These are phyloP conservation scores for Zenarchopterus dispar DNA, from an alignment of 2,797 vertebrate genomes.

Conservation along the genomic window DNA sequence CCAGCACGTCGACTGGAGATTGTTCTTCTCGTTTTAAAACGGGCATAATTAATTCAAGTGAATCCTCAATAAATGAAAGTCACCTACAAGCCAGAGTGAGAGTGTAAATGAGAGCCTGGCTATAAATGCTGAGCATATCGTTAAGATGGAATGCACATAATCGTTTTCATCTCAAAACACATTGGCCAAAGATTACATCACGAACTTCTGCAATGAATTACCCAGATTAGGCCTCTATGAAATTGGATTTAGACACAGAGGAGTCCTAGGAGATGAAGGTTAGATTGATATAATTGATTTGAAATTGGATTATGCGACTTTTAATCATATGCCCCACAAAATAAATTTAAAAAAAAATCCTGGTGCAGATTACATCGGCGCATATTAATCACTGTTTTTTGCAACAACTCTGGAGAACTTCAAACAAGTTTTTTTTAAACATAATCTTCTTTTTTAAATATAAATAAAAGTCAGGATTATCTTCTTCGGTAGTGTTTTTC, in stretches of 20 bases:
- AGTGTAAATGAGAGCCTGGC: no score
- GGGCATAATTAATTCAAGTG: background rate
- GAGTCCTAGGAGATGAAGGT: constrained; percentile 74
- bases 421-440: no score
- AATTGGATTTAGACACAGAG: constrained; percentile 76
- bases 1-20: constrained; percentile 30
- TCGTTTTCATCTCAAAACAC: constrained; percentile 65
- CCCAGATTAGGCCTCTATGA: constrained; percentile 77
- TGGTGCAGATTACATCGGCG: constrained; percentile 49
- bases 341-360: constrained; percentile 17
- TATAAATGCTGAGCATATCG: constrained; percentile 27
- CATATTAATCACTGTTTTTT: constrained; percentile 41
- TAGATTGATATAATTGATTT: constrained; percentile 78
- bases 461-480: no score
- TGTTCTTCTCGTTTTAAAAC: constrained; percentile 1
- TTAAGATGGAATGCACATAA: constrained; percentile 68
- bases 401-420: no score
- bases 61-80: constrained; percentile 7
- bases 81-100: background rate
- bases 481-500: no score
- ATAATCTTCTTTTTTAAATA: background rate
- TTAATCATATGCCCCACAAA: constrained; percentile 58
- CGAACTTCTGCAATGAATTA: constrained; percentile 80
- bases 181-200: constrained; percentile 79
- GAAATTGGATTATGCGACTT: constrained; percentile 76